Base-by-base conservation (phyloP, 2,888 invertebrate genomes). In the Lycocerus yunnanus region DNA sequence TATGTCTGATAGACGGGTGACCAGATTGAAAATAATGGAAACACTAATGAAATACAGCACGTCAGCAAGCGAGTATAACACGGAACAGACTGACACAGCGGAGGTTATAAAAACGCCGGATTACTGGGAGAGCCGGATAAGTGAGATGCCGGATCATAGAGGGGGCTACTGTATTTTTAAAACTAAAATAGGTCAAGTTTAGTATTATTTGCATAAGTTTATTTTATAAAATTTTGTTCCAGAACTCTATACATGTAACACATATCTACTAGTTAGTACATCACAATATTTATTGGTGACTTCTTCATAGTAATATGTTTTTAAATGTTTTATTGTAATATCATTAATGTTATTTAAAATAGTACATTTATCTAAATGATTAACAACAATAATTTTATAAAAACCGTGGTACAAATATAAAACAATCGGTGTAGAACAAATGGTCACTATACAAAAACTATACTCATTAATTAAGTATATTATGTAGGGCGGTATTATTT, bases 351-450 rank as follows among this genome's bases (percentile, higher is more conserved):
- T 81, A 81, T 81, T 81, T 82, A 81, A 82, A 82, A 82, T 82
- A 43, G n/a, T n/a, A 80, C 80, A 81, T 78, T 79, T 81, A 79
- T 81, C 79, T 78, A 77, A 76, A 76, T 75, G 77, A 77, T 78
- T 81, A 81, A 80, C 80, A 79, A 80, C 43, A 43, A 43, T 78
- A 78, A 76, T 77, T 78, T 80, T 79, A 81, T 81, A 83, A 82
- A 82, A 81, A 78, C 80, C 80, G 76, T 78, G 80, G 81, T 82
- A 81, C 80, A 82, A 82, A 82, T 76, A 78, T 81, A 80, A 82
- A 81, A 81, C 78, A 77, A 73, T 78, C 81, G 81, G 81, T 81
- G 81, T 80, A 78, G 79, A 82, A 82, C 80, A 80, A 81, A 82
- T 78, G 67, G 20, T 43, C 6, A 8, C 43, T 43, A 58, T 58